These are phyloP conservation scores for Heliconius nattereri DNA, from an alignment of 1,140 invertebrate species.

Conservation along the genomic window DNA sequence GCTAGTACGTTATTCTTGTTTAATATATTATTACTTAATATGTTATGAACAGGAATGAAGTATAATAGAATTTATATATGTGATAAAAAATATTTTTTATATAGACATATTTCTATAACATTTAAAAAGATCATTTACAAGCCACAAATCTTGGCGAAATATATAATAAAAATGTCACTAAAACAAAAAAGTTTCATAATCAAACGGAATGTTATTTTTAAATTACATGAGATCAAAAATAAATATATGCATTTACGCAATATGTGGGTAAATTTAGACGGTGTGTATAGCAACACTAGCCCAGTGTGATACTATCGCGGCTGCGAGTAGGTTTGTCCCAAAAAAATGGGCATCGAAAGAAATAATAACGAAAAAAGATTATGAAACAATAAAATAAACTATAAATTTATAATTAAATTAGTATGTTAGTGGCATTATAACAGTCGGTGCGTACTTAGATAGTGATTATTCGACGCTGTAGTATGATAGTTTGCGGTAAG, in stretches of 20 bases:
- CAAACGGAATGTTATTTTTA: not conserved
- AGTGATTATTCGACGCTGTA: conserved; percentile 41
- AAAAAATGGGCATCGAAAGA: conserved; percentile 42
- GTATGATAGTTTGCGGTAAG: conserved; percentile 47
- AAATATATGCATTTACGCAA: conserved; percentile 24
- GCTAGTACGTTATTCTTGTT: no score
- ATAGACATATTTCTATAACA: no score
- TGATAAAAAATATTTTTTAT: no score
- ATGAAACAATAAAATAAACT: conserved; percentile 42
- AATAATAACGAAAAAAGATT: conserved; percentile 40
- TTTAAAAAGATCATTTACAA: not conserved
- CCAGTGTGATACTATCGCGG: conserved; percentile 39
- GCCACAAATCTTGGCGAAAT: not conserved
- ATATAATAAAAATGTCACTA: not conserved
- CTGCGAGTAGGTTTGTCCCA: conserved; percentile 39
- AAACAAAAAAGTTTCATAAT: not conserved
- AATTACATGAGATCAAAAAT: not conserved
- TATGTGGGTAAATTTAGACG: conserved; percentile 33
- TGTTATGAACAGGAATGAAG: no score
- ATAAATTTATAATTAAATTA: conserved; percentile 39
- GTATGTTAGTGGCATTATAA: conserved; percentile 51
- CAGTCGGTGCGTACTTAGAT: conserved; percentile 45
- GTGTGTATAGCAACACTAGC: conserved; percentile 35
- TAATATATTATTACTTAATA: no score
- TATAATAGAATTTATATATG: no score